A percentile compares a stretch with the other conserved stretches of the same genome.
These are phyloP conservation scores for Rhagonycha fulva DNA, from an alignment of 2,888 invertebrate genomes.

Conservation along the genomic window DNA sequence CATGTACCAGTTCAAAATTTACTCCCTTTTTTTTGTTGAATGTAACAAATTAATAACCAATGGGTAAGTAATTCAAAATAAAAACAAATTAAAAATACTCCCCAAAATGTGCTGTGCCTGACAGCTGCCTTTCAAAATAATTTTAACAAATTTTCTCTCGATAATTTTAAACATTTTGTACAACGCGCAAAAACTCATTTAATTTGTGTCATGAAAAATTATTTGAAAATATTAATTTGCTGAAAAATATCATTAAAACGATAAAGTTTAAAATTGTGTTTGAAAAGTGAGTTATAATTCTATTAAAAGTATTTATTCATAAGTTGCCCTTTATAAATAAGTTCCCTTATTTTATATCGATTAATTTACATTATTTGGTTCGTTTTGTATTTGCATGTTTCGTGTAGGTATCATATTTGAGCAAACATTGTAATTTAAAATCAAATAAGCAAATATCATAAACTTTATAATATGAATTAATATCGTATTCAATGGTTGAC, in stretches of 20 bases:
- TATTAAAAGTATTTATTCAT: background rate
- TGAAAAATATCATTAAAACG: background rate
- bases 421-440: conserved; percentile 5
- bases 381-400: background rate
- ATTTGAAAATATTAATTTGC: background rate
- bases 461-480: conserved; percentile 18
- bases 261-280: background rate
- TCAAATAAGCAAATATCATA: conserved; percentile 16
- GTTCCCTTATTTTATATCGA: background rate
- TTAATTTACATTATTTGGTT: background rate
- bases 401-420: conserved; percentile 2
- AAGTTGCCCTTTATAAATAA: background rate
- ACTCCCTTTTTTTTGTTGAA: background rate
- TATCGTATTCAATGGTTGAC: conserved; percentile 17
- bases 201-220: background rate
- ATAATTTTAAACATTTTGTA: conserved; percentile 25
- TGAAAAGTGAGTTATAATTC: background rate
- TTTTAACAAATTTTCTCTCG: conserved; percentile 27
- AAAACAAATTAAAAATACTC: conserved; percentile 15
- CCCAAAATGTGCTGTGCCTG: conserved; percentile 21
- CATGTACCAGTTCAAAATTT: background rate
- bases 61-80: background rate
- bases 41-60: conserved; percentile 3
- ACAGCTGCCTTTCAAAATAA: conserved; percentile 31
- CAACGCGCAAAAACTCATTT: background rate